Evolutionary conservation across 2,797 vertebrate genomes (phyloP).

Genomic region (Melanotaenia nigrans): DNA sequence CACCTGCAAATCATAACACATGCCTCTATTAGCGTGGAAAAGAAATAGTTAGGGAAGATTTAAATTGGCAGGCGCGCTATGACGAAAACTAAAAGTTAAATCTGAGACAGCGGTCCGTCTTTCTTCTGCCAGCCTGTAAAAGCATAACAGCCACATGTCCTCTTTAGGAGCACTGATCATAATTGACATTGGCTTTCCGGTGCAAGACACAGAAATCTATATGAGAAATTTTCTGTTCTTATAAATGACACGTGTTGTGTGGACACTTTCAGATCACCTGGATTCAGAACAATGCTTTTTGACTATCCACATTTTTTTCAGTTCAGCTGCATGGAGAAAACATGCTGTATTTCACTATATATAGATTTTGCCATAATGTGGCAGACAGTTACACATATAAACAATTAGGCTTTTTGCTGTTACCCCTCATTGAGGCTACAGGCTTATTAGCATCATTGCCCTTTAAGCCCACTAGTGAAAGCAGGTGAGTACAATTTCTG

Average conservation of each 20-base stretch:
- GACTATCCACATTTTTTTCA: conserved; percentile 42
- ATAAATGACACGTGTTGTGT: conserved; percentile 36
- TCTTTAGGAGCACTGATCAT: conserved; percentile 21
- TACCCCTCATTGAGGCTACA: conserved; percentile 38
- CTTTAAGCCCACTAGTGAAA: conserved; percentile 62
- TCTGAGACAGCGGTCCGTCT: conserved; percentile 33
- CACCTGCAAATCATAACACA: conserved; percentile 28
- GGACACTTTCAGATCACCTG: conserved; percentile 39
- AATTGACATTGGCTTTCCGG: conserved; percentile 29
- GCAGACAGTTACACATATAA: conserved; percentile 26
- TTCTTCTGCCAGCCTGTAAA: conserved; percentile 32
- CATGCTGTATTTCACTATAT: conserved; percentile 10
- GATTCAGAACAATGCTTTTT: conserved; percentile 11
- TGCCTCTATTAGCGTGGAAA: conserved; percentile 1
- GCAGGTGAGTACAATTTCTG: conserved; percentile 48
- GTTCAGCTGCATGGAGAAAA: conserved; percentile 32
- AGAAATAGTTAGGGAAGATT: conserved; percentile 12
- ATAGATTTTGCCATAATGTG: conserved; percentile 26
- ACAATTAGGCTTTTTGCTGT: conserved; percentile 40
- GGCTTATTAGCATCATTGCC: conserved; percentile 38
- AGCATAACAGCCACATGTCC: conserved; percentile 46
- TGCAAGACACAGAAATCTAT: conserved; percentile 23
- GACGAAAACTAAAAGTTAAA: not conserved
- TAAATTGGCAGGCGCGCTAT: not conserved
- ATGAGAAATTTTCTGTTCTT: conserved; percentile 11